Conservation (phyloP, 2,113 vertebrate genomes). For the Blennius ocellaris region DNA sequence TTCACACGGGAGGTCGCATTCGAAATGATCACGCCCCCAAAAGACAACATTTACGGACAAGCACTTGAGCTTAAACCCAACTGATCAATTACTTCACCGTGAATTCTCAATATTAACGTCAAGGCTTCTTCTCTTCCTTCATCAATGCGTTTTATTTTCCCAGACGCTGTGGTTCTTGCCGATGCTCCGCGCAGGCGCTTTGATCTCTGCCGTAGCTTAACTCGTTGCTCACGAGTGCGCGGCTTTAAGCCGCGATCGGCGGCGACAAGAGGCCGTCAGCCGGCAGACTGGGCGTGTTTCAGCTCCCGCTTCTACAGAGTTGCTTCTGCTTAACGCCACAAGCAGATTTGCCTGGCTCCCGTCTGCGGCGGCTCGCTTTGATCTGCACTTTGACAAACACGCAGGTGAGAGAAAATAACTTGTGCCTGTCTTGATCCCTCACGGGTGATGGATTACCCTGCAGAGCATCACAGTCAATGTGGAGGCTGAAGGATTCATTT, state of each 20-base stretch:
- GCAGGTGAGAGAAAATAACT: slow-evolving; percentile 26
- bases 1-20: too few relatives aligned
- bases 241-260: slow-evolving; percentile 36
- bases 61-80: too few relatives aligned
- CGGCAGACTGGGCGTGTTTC: slow-evolving; percentile 13
- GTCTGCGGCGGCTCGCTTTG: slow-evolving; percentile 35
- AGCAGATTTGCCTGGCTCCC: slow-evolving; percentile 47
- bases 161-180: not conserved
- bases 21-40: too few relatives aligned
- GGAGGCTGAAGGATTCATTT: not conserved
- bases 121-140: not conserved
- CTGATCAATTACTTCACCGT: too few relatives aligned
- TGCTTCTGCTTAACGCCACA: slow-evolving; percentile 47
- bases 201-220: slow-evolving; percentile 24
- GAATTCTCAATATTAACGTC: not conserved
- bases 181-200: slow-evolving; percentile 7
- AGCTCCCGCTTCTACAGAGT: slow-evolving; percentile 36
- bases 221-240: slow-evolving; percentile 47
- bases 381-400: slow-evolving; percentile 45
- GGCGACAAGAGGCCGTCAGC: slow-evolving; percentile 51
- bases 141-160: not conserved
- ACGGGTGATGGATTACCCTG: slow-evolving; percentile 11
- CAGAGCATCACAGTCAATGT: not conserved
- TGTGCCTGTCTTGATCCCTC: slow-evolving; percentile 5
- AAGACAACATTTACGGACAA: too few relatives aligned